Conservation (phyloP, 2,888 invertebrate genomes). For the Creontiades dilutus region DNA sequence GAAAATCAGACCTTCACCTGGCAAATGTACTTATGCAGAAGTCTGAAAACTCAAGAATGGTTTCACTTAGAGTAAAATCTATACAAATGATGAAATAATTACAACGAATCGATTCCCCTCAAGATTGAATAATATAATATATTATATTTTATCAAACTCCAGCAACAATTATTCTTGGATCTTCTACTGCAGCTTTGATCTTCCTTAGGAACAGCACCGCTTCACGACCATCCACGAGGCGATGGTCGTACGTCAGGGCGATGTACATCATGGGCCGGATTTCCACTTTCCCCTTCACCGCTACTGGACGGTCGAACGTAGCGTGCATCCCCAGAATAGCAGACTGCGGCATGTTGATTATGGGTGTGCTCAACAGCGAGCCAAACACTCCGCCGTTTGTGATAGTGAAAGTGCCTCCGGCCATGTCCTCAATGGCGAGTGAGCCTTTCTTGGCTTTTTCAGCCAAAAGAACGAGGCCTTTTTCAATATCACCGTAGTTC, state of each 20-base stretch:
- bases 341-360: conserved; percentile 99
- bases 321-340: conserved; percentile 99
- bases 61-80: too few relatives aligned
- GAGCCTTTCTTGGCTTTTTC: conserved; percentile 93
- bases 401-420: conserved; percentile 99
- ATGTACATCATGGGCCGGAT: conserved; percentile 99
- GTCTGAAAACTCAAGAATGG: too few relatives aligned
- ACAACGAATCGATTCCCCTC: too few relatives aligned
- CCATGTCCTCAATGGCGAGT: conserved; percentile 99
- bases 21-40: too few relatives aligned
- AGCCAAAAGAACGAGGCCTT: conserved; percentile 90
- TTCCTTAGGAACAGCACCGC: conserved; percentile 98
- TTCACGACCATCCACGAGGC: conserved; percentile 98
- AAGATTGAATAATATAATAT: neutral
- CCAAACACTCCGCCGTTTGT: conserved; percentile 99
- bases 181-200: conserved; percentile 97
- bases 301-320: conserved; percentile 96
- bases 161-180: conserved; percentile 91
- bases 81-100: too few relatives aligned
- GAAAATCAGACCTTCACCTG: too few relatives aligned
- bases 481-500: conserved; percentile 97
- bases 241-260: conserved; percentile 98
- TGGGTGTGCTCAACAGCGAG: conserved; percentile 97
- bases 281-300: conserved; percentile 96
- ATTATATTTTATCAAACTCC: conserved; percentile 61